A percentile compares a stretch with the other conserved stretches of the same genome.
phyloP scores from a whole-genome alignment of 2,888 invertebrate species.

The Theretra japonica region DNA sequence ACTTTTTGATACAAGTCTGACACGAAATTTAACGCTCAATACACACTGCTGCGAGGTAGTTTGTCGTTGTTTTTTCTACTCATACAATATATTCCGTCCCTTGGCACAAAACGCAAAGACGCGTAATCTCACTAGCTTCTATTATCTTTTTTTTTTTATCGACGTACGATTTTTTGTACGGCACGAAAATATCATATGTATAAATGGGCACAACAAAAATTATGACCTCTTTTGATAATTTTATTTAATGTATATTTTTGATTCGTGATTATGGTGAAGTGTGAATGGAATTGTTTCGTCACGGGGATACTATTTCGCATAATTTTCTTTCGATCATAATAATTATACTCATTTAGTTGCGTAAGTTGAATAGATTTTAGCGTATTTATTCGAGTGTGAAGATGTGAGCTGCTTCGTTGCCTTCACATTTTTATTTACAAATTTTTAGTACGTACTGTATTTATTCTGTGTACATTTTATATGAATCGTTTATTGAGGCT shows the following conservation, averaged over 20 bases:
- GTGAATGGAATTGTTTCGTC: conserved; percentile 17
- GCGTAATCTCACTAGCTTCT: conserved; percentile 65
- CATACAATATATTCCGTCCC: conserved; percentile 69
- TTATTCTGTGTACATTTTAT: conserved; percentile 71
- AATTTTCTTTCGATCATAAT: conserved; percentile 75
- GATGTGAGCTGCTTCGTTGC: not conserved
- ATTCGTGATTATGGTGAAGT: conserved; percentile 20
- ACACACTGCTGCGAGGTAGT: conserved; percentile 17
- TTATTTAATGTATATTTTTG: conserved; percentile 37
- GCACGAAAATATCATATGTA: conserved; percentile 49
- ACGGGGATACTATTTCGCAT: conserved; percentile 49
- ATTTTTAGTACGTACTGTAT: conserved; percentile 52
- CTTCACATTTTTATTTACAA: conserved; percentile 38
- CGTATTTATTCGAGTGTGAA: conserved; percentile 68
- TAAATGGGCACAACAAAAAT: conserved; percentile 56
- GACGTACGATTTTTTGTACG: conserved; percentile 53
- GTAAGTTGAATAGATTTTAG: conserved; percentile 73
- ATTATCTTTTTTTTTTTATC: conserved; percentile 55
- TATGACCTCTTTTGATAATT: conserved; percentile 44
- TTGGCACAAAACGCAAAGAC: conserved; percentile 68
- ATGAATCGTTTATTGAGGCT: conserved; percentile 29
- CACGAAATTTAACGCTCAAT: conserved; percentile 27
- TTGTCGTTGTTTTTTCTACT: conserved; percentile 36
- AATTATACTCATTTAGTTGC: conserved; percentile 77
- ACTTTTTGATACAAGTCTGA: conserved; percentile 28